These are phyloP conservation scores for Danaus chrysippus DNA, from an alignment of 2,888 invertebrate species.

Conservation along the genomic window DNA sequence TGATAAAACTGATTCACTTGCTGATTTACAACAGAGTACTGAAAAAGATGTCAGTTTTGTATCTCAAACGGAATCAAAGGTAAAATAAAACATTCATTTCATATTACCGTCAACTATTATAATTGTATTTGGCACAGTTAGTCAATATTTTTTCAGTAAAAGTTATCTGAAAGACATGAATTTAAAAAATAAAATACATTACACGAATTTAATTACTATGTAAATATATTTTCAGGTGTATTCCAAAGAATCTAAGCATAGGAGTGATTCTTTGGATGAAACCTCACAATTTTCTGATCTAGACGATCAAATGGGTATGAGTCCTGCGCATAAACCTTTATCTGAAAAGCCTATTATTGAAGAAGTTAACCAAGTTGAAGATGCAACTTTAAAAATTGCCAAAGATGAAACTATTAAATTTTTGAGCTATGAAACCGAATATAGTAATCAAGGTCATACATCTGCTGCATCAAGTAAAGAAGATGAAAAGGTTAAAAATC, in stretches of 20 bases:
- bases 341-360: slow-evolving; percentile 46
- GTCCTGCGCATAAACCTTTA: slow-evolving; percentile 57
- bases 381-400: slow-evolving; percentile 34
- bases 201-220: not conserved
- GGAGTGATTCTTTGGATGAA: slow-evolving; percentile 74
- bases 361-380: slow-evolving; percentile 38
- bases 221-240: slow-evolving; percentile 50
- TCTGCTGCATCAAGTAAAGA: slow-evolving; percentile 40
- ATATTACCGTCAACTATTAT: not conserved
- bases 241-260: slow-evolving; percentile 71
- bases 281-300: slow-evolving; percentile 74
- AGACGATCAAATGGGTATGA: slow-evolving; percentile 69
- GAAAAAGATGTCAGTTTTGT: slow-evolving; percentile 72
- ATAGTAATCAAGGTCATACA: slow-evolving; percentile 53
- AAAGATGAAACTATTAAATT: slow-evolving; percentile 59
- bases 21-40: slow-evolving; percentile 70
- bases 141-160: not conserved
- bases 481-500: slow-evolving; percentile 52
- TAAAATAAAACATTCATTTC: slow-evolving; percentile 31
- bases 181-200: slow-evolving; percentile 1
- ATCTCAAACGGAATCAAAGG: slow-evolving; percentile 75
- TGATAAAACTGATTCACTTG: slow-evolving; percentile 69
- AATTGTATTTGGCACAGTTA: not conserved
- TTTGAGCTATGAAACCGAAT: slow-evolving; percentile 61
- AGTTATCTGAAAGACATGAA: not conserved